Evolutionary conservation across 2,888 invertebrate genomes (phyloP).

Genomic region (Tachystola acroxantha): DNA sequence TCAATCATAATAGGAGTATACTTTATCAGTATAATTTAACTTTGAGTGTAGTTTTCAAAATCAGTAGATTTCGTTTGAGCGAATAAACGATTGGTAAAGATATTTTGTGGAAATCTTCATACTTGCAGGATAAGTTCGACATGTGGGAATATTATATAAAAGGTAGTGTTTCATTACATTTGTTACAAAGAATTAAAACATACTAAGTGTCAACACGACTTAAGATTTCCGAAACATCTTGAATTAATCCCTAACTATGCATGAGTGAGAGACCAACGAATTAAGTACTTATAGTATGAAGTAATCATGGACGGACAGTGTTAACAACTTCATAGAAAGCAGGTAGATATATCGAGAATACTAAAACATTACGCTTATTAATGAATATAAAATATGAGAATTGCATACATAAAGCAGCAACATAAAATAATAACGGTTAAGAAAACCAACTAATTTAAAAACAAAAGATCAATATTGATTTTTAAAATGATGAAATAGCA

Average conservation of each 20-base stretch:
- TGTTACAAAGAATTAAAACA: not conserved
- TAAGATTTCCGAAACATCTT: conserved; percentile 7
- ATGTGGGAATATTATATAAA: too few species aligned
- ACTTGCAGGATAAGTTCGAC: too few species aligned
- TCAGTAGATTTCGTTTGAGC: too few species aligned
- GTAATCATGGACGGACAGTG: conserved; percentile 71
- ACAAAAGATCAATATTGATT: too few species aligned
- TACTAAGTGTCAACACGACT: conserved; percentile 16
- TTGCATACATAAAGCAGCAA: too few species aligned
- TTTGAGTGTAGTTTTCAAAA: too few species aligned
- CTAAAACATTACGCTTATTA: not conserved
- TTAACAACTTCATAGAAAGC: conserved; percentile 40
- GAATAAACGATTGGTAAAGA: too few species aligned
- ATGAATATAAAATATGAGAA: not conserved
- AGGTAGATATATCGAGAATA: conserved; percentile 3
- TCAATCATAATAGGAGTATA: too few species aligned
- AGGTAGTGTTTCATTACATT: too few species aligned
- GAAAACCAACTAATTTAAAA: not conserved
- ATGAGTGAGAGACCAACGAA: conserved; percentile 47
- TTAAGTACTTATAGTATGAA: conserved; percentile 71
- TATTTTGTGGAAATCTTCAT: too few species aligned
- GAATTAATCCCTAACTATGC: conserved; percentile 11
- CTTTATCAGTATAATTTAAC: too few species aligned
- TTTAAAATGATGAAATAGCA: conserved; percentile 24
- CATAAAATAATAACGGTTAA: too few species aligned